Evolutionary conservation across 2,113 vertebrate genomes (phyloP), one percentile per base, ranked within the genome.

Genomic region (Cebus imitator): DNA sequence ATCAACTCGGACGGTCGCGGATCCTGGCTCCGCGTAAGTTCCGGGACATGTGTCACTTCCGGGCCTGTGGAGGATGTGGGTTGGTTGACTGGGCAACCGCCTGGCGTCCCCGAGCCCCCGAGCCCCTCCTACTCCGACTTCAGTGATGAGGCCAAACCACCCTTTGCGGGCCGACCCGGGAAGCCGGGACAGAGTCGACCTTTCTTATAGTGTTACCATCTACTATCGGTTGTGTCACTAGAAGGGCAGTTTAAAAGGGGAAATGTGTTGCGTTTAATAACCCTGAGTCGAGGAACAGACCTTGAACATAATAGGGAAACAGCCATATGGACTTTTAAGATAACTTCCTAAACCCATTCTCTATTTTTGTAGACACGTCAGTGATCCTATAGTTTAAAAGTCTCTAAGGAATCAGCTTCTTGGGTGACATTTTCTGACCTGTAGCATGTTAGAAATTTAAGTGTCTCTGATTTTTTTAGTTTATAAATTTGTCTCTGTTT

Each of bases 1-100:
- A 1, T 70, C 85, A 30, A 4, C 79, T 6, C 86, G 68, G 27
- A 50, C 80, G 4, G 12, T 18, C 37, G 17, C 93, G 12, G 85
- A 73, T 90, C 75, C 80, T 3, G 18, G 57, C 45, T 20, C 8
- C 2, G 57, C 80, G 70, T 45, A 40, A 76, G 52, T 94, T 88
- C 89, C 93, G 87, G 90, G n/a, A 48, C 8, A 2, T 66, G 93
- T 90, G 96, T 96, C 97, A 97, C 95, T 97, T 98, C 97, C 97
- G 96, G 96, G 87, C 32, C 37, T 13, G 37, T 7, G 75, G n/a
- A 93, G 95, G 97, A 87, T 90, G 90, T 95, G 92, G 73, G 80
- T 91, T 83, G 90, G 97, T 98, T 97, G 97, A 73, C 97, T 30
- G 83, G 98, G 96, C 92, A 98, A 97, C 98, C 95, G 72, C 80